phyloP scores from a whole-genome alignment of 1,140 invertebrate genomes.

The Holcopasites calliopsidis region DNA sequence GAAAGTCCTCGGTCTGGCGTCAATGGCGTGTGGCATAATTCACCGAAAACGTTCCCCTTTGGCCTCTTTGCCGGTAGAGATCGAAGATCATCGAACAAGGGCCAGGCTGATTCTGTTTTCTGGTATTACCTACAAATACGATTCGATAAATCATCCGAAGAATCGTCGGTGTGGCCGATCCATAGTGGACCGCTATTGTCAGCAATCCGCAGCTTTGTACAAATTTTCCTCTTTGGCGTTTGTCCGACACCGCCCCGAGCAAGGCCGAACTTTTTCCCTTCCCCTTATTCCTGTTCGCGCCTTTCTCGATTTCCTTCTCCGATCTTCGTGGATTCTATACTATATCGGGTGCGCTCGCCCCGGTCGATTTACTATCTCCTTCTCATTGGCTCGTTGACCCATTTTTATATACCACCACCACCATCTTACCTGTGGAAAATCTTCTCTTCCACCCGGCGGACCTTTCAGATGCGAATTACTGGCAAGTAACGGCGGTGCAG shows the following conservation, averaged over 20 bases:
- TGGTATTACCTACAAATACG: constrained; percentile 54
- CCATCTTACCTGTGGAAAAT: background rate
- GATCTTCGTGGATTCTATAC: background rate
- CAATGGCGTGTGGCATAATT: constrained; percentile 34
- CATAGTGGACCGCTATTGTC: constrained; percentile 46
- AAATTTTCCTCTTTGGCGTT: constrained; percentile 44
- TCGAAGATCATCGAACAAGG: constrained; percentile 18
- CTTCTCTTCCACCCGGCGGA: constrained; percentile 4
- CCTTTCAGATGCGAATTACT: constrained; percentile 57
- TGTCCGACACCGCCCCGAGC: background rate
- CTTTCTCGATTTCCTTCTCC: background rate
- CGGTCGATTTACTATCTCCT: background rate
- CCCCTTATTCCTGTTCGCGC: background rate
- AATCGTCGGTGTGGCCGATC: constrained; percentile 34
- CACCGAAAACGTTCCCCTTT: constrained; percentile 2
- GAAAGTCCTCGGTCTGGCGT: constrained; percentile 6
- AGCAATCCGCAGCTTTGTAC: constrained; percentile 49
- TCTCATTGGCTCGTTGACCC: background rate
- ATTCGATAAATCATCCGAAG: constrained; percentile 55
- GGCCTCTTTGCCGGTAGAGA: constrained; percentile 18
- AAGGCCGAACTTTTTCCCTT: background rate
- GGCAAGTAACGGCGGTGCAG: constrained; percentile 51
- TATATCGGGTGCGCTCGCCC: background rate
- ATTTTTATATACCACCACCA: background rate
- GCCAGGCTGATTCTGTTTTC: constrained; percentile 37